Conservation (phyloP, 2,888 invertebrate species). For the Eledone cirrhosa region DNA sequence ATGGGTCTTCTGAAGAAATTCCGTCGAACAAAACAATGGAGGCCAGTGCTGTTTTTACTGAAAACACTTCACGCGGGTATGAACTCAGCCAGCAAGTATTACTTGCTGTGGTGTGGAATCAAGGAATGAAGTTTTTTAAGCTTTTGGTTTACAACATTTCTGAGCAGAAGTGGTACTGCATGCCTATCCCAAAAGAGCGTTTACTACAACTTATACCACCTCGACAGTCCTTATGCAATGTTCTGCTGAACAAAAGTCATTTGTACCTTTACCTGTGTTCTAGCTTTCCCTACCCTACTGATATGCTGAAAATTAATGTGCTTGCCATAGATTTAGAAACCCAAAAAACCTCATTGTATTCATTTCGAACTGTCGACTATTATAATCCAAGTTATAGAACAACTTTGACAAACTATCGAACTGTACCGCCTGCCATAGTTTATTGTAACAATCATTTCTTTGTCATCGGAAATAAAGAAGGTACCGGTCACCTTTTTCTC, state of each 20-base stretch:
- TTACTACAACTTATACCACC: constrained; percentile 58
- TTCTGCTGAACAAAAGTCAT: constrained; percentile 54
- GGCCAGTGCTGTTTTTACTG: background rate
- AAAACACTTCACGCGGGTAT: constrained; percentile 5
- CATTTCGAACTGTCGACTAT: constrained; percentile 57
- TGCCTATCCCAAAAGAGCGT: constrained; percentile 56
- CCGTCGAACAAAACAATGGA: background rate
- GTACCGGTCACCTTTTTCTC: constrained; percentile 60
- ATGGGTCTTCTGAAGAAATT: background rate
- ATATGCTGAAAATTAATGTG: constrained; percentile 62
- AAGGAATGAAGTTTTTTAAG: constrained; percentile 60
- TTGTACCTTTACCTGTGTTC: constrained; percentile 62
- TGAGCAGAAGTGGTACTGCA: constrained; percentile 57
- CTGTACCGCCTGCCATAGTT: constrained; percentile 61
- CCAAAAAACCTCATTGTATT: constrained; percentile 55
- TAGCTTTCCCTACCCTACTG: constrained; percentile 63
- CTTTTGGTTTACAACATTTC: constrained; percentile 56
- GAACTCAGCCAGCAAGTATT: constrained; percentile 46
- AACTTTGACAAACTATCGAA: constrained; percentile 60
- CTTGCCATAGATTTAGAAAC: constrained; percentile 57
- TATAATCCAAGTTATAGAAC: constrained; percentile 62
- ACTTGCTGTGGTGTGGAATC: constrained; percentile 58
- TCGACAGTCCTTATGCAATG: constrained; percentile 58
- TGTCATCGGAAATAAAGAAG: constrained; percentile 62
- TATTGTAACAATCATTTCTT: constrained; percentile 58